phyloP scores from a whole-genome alignment of 2,888 invertebrate genomes.

The Thereva unica region DNA sequence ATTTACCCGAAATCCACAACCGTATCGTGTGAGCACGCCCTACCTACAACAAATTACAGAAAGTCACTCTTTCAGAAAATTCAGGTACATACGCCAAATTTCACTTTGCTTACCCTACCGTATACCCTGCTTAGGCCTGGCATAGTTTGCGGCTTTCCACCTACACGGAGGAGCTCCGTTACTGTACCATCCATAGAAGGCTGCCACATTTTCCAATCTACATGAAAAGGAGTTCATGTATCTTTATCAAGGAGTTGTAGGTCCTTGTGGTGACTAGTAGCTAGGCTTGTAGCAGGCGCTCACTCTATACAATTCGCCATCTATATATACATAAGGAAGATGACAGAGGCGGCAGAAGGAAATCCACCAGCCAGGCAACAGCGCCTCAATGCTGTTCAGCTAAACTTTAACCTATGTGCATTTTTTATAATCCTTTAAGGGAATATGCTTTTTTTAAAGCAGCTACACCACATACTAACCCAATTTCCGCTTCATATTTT shows the following conservation, averaged over 20 bases:
- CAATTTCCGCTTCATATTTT: no score
- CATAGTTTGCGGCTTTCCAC: conserved; percentile 12
- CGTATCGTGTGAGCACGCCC: neutral
- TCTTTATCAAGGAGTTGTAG: no score
- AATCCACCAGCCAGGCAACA: neutral
- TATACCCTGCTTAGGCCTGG: conserved; percentile 2
- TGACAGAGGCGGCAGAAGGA: neutral
- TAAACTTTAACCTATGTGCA: no score
- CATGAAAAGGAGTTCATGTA: no score
- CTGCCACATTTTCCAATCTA: no score
- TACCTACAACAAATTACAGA: conserved; percentile 9
- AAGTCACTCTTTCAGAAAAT: conserved; percentile 8
- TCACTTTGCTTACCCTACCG: conserved; percentile 5
- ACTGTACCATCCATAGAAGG: no score
- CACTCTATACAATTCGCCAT: neutral
- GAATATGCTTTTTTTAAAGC: no score
- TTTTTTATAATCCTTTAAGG: no score
- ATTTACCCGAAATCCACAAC: conserved; percentile 1
- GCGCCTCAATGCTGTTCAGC: no score
- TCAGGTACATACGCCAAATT: conserved; percentile 24
- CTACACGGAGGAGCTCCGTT: neutral
- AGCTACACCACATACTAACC: no score
- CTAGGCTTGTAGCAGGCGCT: no score
- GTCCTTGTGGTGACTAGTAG: no score
- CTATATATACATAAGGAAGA: neutral